Evolutionary conservation across 2,888 invertebrate species (phyloP), one percentile per base, ranked within the genome.

Genomic region (Galerucella calmariensis): DNA sequence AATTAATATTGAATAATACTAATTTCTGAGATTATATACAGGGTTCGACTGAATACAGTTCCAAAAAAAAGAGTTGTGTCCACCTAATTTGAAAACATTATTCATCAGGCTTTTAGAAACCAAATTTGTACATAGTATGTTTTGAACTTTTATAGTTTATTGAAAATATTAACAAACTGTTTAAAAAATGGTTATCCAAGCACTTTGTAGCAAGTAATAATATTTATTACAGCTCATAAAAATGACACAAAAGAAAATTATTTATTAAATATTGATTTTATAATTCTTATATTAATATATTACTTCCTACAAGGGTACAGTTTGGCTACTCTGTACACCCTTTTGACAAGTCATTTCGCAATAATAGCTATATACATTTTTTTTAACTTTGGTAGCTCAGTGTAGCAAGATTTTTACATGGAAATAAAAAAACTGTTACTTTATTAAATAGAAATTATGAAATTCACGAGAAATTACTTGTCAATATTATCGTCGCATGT

Each of bases 381-480:
- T 41, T 41, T 41, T 1, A 9, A 8, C 1, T 41, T 41, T 41
- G 35, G 9, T 6, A 5, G 5, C 5, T 35, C 46, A 48, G 46
- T 48, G 10, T 48, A 14, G 48, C 48, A 48, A 48, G 2, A 14
- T 48, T 48, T 48, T 14, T 14, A 12, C 48, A 12, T 12, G 11
- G 14, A 48, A 11, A 12, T 12, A 12, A 1, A 41, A 41, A 41
- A 41, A 48, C 14, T 48, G 4, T 12, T 14, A 12, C 5, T 48
- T 12, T 2, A 48, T 11, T 11, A 3, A 9, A 2, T 11, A 8
- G 10, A n/a, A n/a, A 2, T 51, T 53, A 2, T 16, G 8, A 51
- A n/a, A 46, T 46, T 69, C 62, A 66, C 53, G 62, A 72, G 24
- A 66, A 72, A 72, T 72, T 69, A 62, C 73, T 74, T 71, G 69